A percentile compares a stretch with the other conserved stretches of the same genome.
These are phyloP conservation scores for Hemichromis elongatus DNA, from an alignment of 2,113 vertebrate species.

Conservation along the genomic window DNA sequence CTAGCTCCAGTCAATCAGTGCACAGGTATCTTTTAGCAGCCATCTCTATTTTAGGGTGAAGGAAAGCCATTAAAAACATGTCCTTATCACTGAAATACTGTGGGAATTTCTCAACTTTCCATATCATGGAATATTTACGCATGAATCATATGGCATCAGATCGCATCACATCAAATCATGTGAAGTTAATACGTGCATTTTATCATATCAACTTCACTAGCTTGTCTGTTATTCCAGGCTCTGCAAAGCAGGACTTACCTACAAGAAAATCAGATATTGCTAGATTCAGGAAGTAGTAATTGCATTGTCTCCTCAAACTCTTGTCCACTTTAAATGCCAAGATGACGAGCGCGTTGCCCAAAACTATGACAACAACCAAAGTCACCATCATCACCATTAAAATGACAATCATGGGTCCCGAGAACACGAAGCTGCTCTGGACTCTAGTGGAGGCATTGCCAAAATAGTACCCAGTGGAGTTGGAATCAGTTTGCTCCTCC, in stretches of 20 bases:
- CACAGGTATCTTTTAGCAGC: not conserved
- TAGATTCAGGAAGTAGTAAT: constrained; percentile 86
- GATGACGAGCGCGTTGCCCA: constrained; percentile 84
- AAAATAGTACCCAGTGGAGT: constrained; percentile 51
- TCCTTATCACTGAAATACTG: not conserved
- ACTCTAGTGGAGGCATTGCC: constrained; percentile 44
- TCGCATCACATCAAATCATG: not conserved
- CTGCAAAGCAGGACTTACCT: constrained; percentile 71
- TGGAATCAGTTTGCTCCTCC: constrained; percentile 28
- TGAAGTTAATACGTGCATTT: not conserved
- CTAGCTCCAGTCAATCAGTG: not conserved
- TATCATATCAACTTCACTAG: not conserved
- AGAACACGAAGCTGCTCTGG: constrained; percentile 48
- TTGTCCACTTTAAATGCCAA: constrained; percentile 84
- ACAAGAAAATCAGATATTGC: constrained; percentile 90
- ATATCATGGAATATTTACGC: not conserved
- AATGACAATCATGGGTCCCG: constrained; percentile 52
- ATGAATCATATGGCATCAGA: not conserved
- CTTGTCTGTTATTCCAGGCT: not conserved
- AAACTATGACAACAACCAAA: constrained; percentile 76
- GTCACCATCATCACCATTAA: constrained; percentile 79
- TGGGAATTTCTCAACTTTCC: not conserved
- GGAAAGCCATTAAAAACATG: not conserved
- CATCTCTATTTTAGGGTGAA: not conserved
- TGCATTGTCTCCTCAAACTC: constrained; percentile 83